Evolutionary conservation across 2,888 invertebrate species (phyloP).

Genomic region (Eupithecia pulchellata): DNA sequence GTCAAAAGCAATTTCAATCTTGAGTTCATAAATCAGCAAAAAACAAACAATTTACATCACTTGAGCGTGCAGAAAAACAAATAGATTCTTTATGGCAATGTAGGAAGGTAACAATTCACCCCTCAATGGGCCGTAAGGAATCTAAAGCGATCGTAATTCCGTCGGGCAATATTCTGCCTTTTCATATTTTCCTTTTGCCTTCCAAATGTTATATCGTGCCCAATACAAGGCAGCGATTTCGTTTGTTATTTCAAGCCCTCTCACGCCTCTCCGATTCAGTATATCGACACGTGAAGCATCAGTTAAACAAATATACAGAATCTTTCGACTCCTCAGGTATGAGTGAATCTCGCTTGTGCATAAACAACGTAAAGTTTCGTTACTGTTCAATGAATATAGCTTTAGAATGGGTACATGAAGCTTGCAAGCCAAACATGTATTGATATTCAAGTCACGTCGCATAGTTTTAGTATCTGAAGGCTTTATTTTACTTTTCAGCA

Average conservation of each 20-base stretch:
- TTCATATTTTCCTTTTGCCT: conserved; percentile 82
- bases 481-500: conserved; percentile 49
- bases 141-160: conserved; percentile 84
- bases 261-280: conserved; percentile 74
- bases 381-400: conserved; percentile 38
- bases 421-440: conserved; percentile 36
- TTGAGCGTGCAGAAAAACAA: conserved; percentile 71
- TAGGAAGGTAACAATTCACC: conserved; percentile 82
- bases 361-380: conserved; percentile 39
- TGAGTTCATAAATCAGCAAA: conserved; percentile 46
- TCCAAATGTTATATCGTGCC: conserved; percentile 76
- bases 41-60: conserved; percentile 64
- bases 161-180: conserved; percentile 82
- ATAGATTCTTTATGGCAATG: conserved; percentile 81
- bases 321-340: conserved; percentile 56
- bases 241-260: conserved; percentile 81
- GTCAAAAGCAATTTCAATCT: conserved; percentile 28
- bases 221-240: conserved; percentile 80
- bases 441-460: conserved; percentile 35
- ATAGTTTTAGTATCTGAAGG: conserved; percentile 37
- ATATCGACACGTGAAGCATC: conserved; percentile 75
- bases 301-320: conserved; percentile 72
- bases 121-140: conserved; percentile 80
- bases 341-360: conserved; percentile 49
- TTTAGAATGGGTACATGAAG: conserved; percentile 37